These are phyloP conservation scores for Acridotheres tristis DNA, from an alignment of 2,797 vertebrate genomes.

Conservation along the genomic window DNA sequence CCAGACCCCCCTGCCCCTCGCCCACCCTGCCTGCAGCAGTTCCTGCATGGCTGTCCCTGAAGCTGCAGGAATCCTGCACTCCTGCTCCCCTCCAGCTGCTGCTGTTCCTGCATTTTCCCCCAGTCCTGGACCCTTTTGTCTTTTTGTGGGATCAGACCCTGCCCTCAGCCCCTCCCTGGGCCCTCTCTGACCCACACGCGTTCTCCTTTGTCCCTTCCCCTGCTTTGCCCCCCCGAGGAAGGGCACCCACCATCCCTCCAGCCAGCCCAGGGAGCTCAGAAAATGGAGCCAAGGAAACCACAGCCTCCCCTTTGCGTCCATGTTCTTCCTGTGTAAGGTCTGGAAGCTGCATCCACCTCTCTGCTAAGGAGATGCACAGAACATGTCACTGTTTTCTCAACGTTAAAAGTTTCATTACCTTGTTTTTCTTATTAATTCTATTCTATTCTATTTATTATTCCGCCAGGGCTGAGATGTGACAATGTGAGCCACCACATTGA, in stretches of 20 bases:
- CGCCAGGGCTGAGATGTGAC: conserved; percentile 92
- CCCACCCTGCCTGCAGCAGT: background rate
- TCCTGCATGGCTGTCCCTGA: conserved; percentile 1
- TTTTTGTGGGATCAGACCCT: background rate
- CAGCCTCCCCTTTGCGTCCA: conserved; percentile 63
- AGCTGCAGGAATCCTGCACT: background rate
- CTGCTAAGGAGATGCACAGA: conserved; percentile 76
- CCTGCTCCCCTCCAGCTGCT: background rate
- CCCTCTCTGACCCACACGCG: fast-evolving
- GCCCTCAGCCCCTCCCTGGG: background rate
- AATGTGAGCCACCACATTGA: conserved; percentile 88
- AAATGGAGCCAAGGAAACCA: conserved; percentile 77
- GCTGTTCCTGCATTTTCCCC: background rate
- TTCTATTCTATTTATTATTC: conserved; percentile 82
- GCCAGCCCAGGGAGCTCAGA: conserved; percentile 57
- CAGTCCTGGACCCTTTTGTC: background rate
- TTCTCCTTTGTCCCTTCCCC: background rate
- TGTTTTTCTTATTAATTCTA: conserved; percentile 80
- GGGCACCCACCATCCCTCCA: background rate
- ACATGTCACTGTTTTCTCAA: conserved; percentile 74
- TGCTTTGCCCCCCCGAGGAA: background rate
- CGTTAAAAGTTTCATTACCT: conserved; percentile 76
- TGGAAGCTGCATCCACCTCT: conserved; percentile 77
- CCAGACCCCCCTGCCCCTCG: fast-evolving
- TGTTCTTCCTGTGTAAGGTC: conserved; percentile 69